Evolutionary conservation across 1,140 invertebrate species (phyloP).

Genomic region (Drosophila melanica): DNA sequence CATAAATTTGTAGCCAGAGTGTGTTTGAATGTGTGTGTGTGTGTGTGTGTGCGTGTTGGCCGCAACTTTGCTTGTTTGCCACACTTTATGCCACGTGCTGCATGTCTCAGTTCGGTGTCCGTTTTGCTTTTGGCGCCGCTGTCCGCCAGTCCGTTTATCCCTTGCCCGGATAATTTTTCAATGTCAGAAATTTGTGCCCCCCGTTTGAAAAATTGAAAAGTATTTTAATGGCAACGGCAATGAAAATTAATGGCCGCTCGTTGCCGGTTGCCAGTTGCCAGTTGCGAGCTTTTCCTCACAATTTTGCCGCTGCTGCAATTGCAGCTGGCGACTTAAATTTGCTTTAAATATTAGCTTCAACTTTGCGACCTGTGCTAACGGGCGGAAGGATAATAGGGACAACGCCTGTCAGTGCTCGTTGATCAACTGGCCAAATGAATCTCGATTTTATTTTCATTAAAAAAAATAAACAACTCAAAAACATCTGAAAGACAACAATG

Average conservation of each 20-base stretch:
- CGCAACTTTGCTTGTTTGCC: neutral
- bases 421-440: neutral
- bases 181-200: constrained; percentile 69
- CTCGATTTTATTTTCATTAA: too few relatives aligned
- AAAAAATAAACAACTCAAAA: too few relatives aligned
- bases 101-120: neutral
- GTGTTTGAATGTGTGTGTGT: neutral
- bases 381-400: constrained; percentile 1
- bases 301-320: constrained; percentile 55
- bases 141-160: constrained; percentile 29
- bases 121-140: neutral
- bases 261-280: constrained; percentile 54
- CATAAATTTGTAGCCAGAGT: constrained; percentile 21
- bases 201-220: constrained; percentile 75
- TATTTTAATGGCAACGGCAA: constrained; percentile 75
- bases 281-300: constrained; percentile 10
- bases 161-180: constrained; percentile 73
- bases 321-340: constrained; percentile 35
- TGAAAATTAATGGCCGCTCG: constrained; percentile 74
- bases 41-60: neutral
- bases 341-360: constrained; percentile 23
- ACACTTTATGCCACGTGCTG: neutral
- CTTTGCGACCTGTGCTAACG: neutral
- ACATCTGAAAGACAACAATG: too few relatives aligned
- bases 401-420: neutral